A percentile compares a stretch with the other conserved stretches of the same genome.
These are phyloP conservation scores for Sylvilagus floridanus DNA, from an alignment of 2,797 vertebrate species.

Conservation along the genomic window DNA sequence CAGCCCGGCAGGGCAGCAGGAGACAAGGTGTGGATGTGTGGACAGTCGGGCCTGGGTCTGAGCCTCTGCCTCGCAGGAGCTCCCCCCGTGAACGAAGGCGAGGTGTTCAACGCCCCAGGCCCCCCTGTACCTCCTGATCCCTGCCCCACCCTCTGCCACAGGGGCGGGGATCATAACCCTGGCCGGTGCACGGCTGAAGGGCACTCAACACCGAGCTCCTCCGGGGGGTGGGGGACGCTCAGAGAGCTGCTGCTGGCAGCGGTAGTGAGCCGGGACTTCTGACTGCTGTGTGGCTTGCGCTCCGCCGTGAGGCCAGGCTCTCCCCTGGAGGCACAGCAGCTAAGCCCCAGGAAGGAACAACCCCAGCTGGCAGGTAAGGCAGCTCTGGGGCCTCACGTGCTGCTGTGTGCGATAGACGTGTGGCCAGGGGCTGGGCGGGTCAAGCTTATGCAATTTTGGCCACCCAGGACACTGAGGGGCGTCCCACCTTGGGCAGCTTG, in stretches of 20 bases:
- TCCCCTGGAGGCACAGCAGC: not conserved
- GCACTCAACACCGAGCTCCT: not conserved
- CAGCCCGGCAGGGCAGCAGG: not conserved
- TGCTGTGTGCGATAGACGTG: no score
- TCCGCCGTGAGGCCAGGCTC: not conserved
- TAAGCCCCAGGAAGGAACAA: not conserved
- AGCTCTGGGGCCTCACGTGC: not conserved
- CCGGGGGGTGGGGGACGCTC: not conserved
- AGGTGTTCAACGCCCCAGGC: no score
- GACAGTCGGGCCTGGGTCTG: not conserved
- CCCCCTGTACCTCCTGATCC: not conserved
- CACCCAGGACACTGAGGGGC: constrained; percentile 66
- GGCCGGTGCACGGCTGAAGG: not conserved
- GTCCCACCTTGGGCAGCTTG: constrained; percentile 70
- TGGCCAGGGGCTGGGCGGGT: not conserved
- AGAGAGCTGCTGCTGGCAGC: rapidly evolving
- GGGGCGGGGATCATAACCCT: rapidly evolving
- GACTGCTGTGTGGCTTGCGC: not conserved
- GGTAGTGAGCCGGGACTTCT: not conserved
- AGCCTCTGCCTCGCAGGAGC: not conserved
- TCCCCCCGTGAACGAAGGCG: not conserved
- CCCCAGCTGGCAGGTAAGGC: not conserved
- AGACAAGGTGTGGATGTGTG: no score
- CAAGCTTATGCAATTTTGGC: not conserved
- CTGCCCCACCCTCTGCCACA: not conserved